Evolutionary conservation across 2,888 invertebrate species (phyloP), one percentile per base, ranked within the genome.

Genomic region (Nemotelus pantherinus): DNA sequence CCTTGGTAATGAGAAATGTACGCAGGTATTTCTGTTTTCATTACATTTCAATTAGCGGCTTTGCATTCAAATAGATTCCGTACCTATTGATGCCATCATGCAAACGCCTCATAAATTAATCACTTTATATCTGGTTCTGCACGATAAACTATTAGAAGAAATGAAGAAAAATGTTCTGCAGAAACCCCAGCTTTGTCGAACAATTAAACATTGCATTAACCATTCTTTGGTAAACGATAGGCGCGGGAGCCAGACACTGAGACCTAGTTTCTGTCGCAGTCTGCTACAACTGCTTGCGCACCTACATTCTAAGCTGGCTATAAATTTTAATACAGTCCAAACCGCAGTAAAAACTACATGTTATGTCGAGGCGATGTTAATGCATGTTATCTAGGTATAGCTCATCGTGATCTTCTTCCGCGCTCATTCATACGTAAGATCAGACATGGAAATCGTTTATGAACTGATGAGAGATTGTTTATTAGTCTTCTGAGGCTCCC

Each of bases 181-280:
- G 50, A 39, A 41, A 43, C 44, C 44, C 47, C 7, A 53, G 55
- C 50, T 48, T 67, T 45, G 67, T 70, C 70, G 53, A 70, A 70
- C 47, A 70, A 63, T 55, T 70, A 55, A 70, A 70, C 53, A 53
- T 55, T 70, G 48, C 67, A 67, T 67, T 67, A 67, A n/a, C 48
- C 39, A 70, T 70, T 70, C 70, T 70, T 53, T 25, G n/a, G 60
- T 39, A 55, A 71, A 41, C 43, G 55, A 71, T 45, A 57, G 57
- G 71, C 71, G 71, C 71, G 71, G 63, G 74, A 74, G 74, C 74
- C 74, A 74, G 74, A 74, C 74, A 60, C 50, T 63, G 60, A 63
- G 74, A 63, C 74, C 74, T 63, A 74, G 74, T 74, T 74, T 74
- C 39, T 60, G 7, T 63, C 25, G 25, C 48, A 43, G 63, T 25